Evolutionary conservation across 2,113 vertebrate species (phyloP).

Genomic region (Puma concolor): DNA sequence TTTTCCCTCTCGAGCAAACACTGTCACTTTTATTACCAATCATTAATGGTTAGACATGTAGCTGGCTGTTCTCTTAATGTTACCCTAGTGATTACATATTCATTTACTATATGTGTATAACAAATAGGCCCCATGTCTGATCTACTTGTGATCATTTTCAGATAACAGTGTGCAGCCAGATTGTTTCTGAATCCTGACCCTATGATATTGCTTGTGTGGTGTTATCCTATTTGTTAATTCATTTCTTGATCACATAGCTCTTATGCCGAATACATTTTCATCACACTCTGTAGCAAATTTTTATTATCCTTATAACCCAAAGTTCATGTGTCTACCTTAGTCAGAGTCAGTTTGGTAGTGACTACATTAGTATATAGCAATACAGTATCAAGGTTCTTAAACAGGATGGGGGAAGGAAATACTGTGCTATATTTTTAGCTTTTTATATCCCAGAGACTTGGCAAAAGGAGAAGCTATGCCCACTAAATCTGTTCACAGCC

Average conservation of each 20-base stretch:
- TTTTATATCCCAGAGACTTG: conserved; percentile 56
- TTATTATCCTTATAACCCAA: not conserved
- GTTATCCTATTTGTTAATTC: conserved; percentile 56
- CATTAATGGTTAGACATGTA: conserved; percentile 65
- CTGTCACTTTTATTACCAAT: conserved; percentile 69
- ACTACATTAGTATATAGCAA: not conserved
- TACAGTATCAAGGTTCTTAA: conserved; percentile 4
- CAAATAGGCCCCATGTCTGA: conserved; percentile 47
- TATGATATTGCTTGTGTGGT: conserved; percentile 50
- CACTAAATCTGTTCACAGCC: conserved; percentile 60
- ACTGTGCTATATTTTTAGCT: conserved; percentile 45
- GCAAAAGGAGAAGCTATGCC: conserved; percentile 17
- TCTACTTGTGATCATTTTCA: conserved; percentile 51
- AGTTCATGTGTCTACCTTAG: not conserved
- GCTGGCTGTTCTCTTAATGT: conserved; percentile 52
- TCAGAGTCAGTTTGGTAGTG: not conserved
- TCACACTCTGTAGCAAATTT: conserved; percentile 21
- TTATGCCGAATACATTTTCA: conserved; percentile 56
- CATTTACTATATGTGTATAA: conserved; percentile 37
- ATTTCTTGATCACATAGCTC: conserved; percentile 49
- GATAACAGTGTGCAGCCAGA: conserved; percentile 52
- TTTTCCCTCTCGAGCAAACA: conserved; percentile 43
- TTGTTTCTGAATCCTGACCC: conserved; percentile 69
- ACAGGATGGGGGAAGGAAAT: conserved; percentile 40
- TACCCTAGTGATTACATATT: conserved; percentile 60